Conservation (phyloP, 2,888 invertebrate genomes). For the Leptopterna dolabrata region DNA sequence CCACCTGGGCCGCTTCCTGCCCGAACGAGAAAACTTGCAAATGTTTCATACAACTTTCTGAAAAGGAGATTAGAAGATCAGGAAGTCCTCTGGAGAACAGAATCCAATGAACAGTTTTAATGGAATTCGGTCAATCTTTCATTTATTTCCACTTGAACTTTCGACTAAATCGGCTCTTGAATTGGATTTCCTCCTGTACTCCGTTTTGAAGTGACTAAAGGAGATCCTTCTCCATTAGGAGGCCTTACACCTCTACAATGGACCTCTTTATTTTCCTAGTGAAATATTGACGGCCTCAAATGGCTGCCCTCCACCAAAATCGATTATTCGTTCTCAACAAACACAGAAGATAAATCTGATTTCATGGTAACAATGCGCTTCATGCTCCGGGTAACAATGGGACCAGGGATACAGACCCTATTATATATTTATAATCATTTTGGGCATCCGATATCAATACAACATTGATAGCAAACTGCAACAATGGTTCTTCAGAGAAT, state of each 20-base stretch:
- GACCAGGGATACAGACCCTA: background rate
- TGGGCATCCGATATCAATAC: background rate
- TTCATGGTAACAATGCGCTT: background rate
- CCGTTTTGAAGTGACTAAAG: background rate
- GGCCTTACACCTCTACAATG: background rate
- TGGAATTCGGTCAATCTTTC: slow-evolving; percentile 54
- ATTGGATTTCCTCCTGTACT: slow-evolving; percentile 29
- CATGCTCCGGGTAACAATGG: background rate
- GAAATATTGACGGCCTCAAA: background rate
- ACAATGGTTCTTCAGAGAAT: background rate
- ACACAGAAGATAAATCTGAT: background rate
- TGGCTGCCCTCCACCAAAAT: background rate
- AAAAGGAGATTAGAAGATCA: slow-evolving; percentile 54
- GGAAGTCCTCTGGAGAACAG: slow-evolving; percentile 32
- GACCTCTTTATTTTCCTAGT: background rate
- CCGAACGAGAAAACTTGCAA: slow-evolving; percentile 48
- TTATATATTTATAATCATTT: background rate
- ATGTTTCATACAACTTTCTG: slow-evolving; percentile 53
- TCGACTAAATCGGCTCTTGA: slow-evolving; percentile 34
- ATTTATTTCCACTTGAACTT: slow-evolving; percentile 53
- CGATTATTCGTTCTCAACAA: background rate
- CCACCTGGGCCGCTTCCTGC: slow-evolving; percentile 10
- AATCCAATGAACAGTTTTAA: slow-evolving; percentile 54
- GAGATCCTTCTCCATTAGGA: slow-evolving; percentile 3
- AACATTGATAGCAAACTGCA: background rate